These are phyloP conservation scores for Archilochus colubris DNA, from an alignment of 2,113 vertebrate genomes.

Conservation along the genomic window DNA sequence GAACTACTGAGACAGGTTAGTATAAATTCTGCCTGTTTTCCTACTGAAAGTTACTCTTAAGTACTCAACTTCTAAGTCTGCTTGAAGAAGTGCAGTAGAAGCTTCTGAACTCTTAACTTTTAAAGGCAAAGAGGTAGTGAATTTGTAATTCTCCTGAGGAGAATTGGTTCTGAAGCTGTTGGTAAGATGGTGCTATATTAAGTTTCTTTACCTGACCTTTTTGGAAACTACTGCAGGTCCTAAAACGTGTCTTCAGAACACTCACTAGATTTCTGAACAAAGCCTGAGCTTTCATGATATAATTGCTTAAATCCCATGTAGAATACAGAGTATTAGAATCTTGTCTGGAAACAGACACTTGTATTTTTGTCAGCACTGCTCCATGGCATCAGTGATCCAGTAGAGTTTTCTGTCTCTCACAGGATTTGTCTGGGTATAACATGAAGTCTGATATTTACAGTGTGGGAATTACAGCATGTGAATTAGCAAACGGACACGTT, in stretches of 20 bases:
- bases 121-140: neutral
- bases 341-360: neutral
- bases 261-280: neutral
- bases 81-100: neutral
- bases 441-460: constrained; percentile 99
- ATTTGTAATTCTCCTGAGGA: neutral
- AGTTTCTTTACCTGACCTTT: neutral
- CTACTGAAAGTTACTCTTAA: constrained; percentile 16
- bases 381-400: neutral
- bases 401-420: constrained; percentile 6
- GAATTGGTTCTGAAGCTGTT: neutral
- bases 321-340: neutral
- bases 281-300: neutral
- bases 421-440: constrained; percentile 97
- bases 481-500: constrained; percentile 92
- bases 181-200: neutral
- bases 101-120: neutral
- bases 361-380: neutral
- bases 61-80: neutral
- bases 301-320: neutral
- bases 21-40: constrained; percentile 41
- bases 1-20: constrained; percentile 96
- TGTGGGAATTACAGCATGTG: constrained; percentile 94
- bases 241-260: neutral
- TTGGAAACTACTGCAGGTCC: neutral